Conservation (phyloP, 2,113 vertebrate species). For the Mesitornis unicolor region DNA sequence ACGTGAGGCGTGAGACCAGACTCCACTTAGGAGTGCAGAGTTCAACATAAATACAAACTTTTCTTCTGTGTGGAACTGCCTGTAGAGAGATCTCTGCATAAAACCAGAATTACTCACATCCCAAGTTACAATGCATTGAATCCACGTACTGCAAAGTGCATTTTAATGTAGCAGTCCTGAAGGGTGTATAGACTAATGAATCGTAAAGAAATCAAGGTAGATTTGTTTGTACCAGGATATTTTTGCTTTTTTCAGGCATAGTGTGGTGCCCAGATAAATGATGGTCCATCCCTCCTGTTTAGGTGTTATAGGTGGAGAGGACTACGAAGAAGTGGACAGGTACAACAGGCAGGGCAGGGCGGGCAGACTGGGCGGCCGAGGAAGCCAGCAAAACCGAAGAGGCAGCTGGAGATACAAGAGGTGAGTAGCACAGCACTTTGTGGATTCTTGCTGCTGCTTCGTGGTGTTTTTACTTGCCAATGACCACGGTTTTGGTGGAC, state of each 20-base stretch:
- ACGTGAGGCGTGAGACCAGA: neutral
- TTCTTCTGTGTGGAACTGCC: neutral
- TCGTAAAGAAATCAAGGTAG: neutral
- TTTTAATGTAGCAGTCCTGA: neutral
- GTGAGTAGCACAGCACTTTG: constrained; percentile 67
- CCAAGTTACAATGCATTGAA: neutral
- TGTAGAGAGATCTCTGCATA: neutral
- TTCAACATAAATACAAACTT: rapidly evolving
- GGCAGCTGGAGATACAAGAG: constrained; percentile 96
- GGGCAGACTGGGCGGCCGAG: constrained; percentile 72
- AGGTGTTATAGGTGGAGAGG: constrained; percentile 85
- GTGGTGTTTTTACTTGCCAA: neutral
- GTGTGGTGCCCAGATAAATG: neutral
- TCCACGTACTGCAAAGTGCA: neutral
- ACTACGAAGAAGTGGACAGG: constrained; percentile 89
- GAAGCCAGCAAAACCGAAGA: constrained; percentile 84
- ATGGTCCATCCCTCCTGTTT: neutral
- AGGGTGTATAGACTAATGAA: neutral
- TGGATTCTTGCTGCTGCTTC: neutral
- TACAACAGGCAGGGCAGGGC: constrained; percentile 80
- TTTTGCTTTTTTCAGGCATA: neutral
- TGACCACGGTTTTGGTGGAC: neutral
- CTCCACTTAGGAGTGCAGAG: neutral
- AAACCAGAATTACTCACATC: neutral
- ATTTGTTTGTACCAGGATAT: neutral